Percentiles rank a stretch among this genome's conserved stretches.
Evolutionary conservation across 1,140 invertebrate genomes (phyloP).

Genomic region (Leptestheria dahalacensis): DNA sequence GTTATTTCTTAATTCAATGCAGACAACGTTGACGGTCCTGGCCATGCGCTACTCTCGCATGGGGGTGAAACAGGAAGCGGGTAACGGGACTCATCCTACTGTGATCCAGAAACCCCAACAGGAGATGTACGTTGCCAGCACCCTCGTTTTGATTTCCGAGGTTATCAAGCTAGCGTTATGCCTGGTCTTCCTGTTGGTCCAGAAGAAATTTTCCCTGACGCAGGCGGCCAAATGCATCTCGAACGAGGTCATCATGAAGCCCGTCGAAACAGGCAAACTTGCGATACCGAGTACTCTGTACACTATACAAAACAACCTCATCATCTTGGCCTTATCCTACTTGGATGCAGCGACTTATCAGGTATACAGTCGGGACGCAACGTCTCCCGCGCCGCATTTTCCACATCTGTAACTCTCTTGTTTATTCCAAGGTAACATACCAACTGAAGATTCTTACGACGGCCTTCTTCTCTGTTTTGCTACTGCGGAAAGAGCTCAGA

Average conservation of each 20-base stretch:
- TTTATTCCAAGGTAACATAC: conserved; percentile 30
- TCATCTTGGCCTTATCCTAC: conserved; percentile 35
- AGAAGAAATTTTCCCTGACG: neutral
- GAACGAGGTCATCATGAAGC: conserved; percentile 19
- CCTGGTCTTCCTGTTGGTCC: conserved; percentile 2
- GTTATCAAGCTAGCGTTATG: conserved; percentile 12
- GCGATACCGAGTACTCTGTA: conserved; percentile 35
- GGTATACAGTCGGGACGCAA: conserved; percentile 20
- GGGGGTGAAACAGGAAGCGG: neutral
- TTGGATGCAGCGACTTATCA: conserved; percentile 40
- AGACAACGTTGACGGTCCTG: conserved; percentile 13
- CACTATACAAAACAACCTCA: conserved; percentile 37
- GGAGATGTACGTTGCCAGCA: conserved; percentile 12
- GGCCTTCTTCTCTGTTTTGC: conserved; percentile 34
- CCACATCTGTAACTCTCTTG: no score
- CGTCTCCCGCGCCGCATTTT: no score
- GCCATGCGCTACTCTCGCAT: conserved; percentile 11
- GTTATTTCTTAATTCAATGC: neutral
- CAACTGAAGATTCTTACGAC: conserved; percentile 38
- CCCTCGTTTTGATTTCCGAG: conserved; percentile 10
- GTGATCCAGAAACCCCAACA: neutral
- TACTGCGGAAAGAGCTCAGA: conserved; percentile 29
- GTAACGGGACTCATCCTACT: neutral
- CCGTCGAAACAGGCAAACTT: conserved; percentile 21
- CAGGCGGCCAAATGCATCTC: neutral